Conservation (phyloP, 2,797 vertebrate species). For the Pteropus rufus region DNA sequence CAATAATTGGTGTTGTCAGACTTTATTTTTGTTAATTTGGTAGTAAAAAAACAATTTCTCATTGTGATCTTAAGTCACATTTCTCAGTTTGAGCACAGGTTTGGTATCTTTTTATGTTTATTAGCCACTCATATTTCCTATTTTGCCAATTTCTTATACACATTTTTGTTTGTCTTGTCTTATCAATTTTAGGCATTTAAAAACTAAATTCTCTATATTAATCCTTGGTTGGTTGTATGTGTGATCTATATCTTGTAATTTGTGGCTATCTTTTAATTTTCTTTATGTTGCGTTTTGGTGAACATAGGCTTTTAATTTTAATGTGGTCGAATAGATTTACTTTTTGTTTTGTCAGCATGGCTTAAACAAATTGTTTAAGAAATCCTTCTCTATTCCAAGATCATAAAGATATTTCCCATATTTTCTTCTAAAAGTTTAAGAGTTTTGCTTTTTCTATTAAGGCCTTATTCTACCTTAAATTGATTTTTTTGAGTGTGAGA, state of each 20-base stretch:
- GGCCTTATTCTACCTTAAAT: not conserved
- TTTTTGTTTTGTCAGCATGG: not conserved
- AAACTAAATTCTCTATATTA: not conserved
- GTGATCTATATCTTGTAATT: not conserved
- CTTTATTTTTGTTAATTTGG: not conserved
- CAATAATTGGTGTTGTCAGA: not conserved
- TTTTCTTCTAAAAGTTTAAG: not conserved
- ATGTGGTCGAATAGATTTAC: not conserved
- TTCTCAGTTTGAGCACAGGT: not conserved
- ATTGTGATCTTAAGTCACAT: not conserved
- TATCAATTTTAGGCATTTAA: not conserved
- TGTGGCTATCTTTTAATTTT: not conserved
- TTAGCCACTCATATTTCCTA: not conserved
- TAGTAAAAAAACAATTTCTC: not conserved
- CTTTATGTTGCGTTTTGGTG: not conserved
- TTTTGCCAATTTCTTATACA: not conserved
- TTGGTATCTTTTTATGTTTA: not conserved
- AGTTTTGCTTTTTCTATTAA: not conserved
- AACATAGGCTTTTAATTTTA: not conserved
- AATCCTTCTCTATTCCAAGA: not conserved
- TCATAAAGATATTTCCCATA: not conserved
- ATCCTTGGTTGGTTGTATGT: not conserved
- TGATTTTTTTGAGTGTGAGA: not conserved
- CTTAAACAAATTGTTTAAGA: not conserved
- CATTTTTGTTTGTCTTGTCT: not conserved